Evolutionary conservation across 1,140 invertebrate genomes (phyloP).

Genomic region (Drosophila mauritiana): DNA sequence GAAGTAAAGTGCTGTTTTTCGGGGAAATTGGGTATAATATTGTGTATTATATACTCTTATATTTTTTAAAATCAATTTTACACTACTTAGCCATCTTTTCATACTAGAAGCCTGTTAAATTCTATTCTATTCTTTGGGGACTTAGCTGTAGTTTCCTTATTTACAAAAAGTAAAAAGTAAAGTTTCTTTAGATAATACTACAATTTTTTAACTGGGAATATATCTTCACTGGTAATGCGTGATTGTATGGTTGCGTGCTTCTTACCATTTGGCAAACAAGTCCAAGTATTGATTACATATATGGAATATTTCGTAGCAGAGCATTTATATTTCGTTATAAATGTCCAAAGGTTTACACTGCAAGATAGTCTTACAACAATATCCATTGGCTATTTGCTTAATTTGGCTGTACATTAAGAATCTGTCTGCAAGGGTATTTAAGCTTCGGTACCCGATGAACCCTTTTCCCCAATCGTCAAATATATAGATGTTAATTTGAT

Average conservation of each 20-base stretch:
- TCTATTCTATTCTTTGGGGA: no score
- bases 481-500: slow-evolving; percentile 13
- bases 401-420: neutral
- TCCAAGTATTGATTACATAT: neutral
- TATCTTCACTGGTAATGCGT: no score
- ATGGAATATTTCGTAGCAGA: neutral
- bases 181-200: no score
- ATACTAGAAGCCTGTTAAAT: no score
- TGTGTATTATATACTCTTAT: neutral
- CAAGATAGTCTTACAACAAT: slow-evolving; percentile 2
- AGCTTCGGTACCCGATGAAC: slow-evolving; percentile 32
- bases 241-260: no score
- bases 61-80: neutral
- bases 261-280: no score
- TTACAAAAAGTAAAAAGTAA: no score
- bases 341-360: slow-evolving; percentile 5
- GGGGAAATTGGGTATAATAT: neutral
- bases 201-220: no score
- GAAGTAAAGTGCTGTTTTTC: neutral
- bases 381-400: neutral
- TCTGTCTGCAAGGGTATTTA: slow-evolving; percentile 41
- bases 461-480: neutral
- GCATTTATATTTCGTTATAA: no score
- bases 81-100: no score
- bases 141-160: no score